Percentiles rank a stretch among this genome's conserved stretches.
phyloP scores from a whole-genome alignment of 1,140 invertebrate genomes.

The Lepidotrigona ventralis region DNA sequence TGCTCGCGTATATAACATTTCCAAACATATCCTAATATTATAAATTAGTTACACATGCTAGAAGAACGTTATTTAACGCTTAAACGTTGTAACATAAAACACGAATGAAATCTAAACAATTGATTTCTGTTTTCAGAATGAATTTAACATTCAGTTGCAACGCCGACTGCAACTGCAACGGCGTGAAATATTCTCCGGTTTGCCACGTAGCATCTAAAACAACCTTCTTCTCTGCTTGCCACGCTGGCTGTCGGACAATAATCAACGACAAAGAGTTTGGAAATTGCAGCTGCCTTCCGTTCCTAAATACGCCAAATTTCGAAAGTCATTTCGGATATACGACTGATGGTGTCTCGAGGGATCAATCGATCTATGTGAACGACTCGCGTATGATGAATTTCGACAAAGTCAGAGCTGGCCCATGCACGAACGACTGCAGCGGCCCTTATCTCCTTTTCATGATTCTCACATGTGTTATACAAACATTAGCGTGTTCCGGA shows the following conservation, averaged over 20 bases:
- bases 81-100: not conserved
- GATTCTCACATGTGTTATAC: slow-evolving; percentile 79
- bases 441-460: slow-evolving; percentile 77
- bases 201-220: slow-evolving; percentile 80
- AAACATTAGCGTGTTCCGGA: slow-evolving; percentile 82
- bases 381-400: not conserved
- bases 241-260: slow-evolving; percentile 81
- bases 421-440: slow-evolving; percentile 81
- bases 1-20: not conserved
- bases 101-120: not conserved
- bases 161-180: slow-evolving; percentile 80
- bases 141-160: slow-evolving; percentile 81
- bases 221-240: slow-evolving; percentile 84
- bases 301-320: not conserved
- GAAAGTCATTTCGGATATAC: not conserved
- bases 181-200: slow-evolving; percentile 82
- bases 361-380: slow-evolving; percentile 8
- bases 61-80: not conserved
- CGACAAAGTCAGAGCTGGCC: slow-evolving; percentile 77
- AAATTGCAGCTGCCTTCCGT: slow-evolving; percentile 71
- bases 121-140: slow-evolving; percentile 71
- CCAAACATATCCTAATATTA: not conserved
- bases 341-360: not conserved
- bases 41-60: not conserved
- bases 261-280: slow-evolving; percentile 72